Conservation (phyloP, 30 jellyfish, hydroid and myxozoan species). For the Euphysa ruthae region DNA sequence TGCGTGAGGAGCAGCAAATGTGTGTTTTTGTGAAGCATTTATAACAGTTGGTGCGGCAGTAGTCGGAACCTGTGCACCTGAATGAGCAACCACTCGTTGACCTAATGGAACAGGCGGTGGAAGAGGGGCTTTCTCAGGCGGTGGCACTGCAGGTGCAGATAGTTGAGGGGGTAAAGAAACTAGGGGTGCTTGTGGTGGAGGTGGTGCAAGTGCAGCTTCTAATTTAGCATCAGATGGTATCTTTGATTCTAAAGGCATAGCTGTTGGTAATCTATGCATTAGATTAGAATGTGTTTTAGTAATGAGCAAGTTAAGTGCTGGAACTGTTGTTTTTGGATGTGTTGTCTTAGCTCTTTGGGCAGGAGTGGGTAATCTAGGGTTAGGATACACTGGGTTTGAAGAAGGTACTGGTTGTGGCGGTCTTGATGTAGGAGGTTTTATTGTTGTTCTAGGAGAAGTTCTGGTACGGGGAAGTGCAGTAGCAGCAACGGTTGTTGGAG, state of each 20-base stretch:
- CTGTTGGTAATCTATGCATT: constrained; percentile 17
- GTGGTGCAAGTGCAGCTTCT: too few species aligned
- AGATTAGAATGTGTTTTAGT: constrained; percentile 21
- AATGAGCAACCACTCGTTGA: constrained; percentile 2
- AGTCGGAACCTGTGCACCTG: neutral
- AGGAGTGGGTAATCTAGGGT: neutral
- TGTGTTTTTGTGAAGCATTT: neutral
- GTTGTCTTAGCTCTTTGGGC: neutral
- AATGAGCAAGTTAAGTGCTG: neutral
- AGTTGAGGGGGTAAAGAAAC: constrained; percentile 2
- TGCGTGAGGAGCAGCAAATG: constrained; percentile 37
- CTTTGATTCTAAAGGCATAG: too few species aligned
- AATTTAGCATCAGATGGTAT: too few species aligned
- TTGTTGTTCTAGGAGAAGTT: neutral
- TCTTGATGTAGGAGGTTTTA: neutral
- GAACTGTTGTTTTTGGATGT: neutral
- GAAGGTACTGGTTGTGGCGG: constrained; percentile 1
- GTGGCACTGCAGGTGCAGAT: constrained; percentile 9
- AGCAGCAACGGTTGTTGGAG: constrained; percentile 7
- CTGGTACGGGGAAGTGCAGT: neutral
- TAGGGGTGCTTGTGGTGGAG: constrained; percentile 34
- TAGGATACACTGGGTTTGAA: constrained; percentile 1
- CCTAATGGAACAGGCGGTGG: constrained; percentile 9
- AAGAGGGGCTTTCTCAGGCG: neutral
- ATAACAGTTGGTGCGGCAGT: constrained; percentile 11